Base-by-base conservation (phyloP, 2,888 invertebrate genomes). In the Gonocerus acuteangulatus region DNA sequence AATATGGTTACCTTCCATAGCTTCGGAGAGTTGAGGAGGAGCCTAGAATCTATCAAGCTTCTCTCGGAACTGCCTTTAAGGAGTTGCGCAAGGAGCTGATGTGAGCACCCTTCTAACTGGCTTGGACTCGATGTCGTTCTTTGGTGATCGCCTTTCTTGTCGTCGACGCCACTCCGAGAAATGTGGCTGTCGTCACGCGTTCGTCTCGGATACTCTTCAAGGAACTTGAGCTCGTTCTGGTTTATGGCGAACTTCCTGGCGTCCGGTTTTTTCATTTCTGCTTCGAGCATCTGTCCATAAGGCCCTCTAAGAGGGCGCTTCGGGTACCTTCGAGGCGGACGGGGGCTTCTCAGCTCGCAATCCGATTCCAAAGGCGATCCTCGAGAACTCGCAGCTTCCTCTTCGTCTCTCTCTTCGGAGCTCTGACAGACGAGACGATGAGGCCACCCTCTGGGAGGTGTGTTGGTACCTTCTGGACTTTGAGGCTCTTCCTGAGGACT, bases 31-130 rank as follows among this genome's bases (percentile, higher is more conserved):
- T 59, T 63, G 59, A 59, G 52, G 45, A 63, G 62, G 4, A 62
- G 52, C 18, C 47, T 48, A 18, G 65, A 45, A 18, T 65, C 62
- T 11, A 60, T 59, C 48, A 62, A 62, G 19, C 56, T 76, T 67
- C 86, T 83, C 73, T 89, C 89, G 42, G 89, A 89, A 70, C 87
- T 87, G 60, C 88, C 89, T 67, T 86, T 80, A 48, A 89, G 79
- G 64, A 89, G 76, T 72, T 88, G 86, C 47, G 87, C 87, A 63
- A 89, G 77, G 63, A 89, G 76, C 71, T 88, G 87, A 15, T 79
- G 81, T 1, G 71, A 67, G 62, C 79, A 75, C 49, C 83, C 84
- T 70, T 84, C 85, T 67, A 88, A 77, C 73, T 88, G 87, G 16
- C 86, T 87, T 32, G 88, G 88, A 68, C 87, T 87, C 7, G 87